Evolutionary conservation across 2,797 vertebrate species (phyloP), one percentile per base, ranked within the genome.

Genomic region (Spinus olivaceus): DNA sequence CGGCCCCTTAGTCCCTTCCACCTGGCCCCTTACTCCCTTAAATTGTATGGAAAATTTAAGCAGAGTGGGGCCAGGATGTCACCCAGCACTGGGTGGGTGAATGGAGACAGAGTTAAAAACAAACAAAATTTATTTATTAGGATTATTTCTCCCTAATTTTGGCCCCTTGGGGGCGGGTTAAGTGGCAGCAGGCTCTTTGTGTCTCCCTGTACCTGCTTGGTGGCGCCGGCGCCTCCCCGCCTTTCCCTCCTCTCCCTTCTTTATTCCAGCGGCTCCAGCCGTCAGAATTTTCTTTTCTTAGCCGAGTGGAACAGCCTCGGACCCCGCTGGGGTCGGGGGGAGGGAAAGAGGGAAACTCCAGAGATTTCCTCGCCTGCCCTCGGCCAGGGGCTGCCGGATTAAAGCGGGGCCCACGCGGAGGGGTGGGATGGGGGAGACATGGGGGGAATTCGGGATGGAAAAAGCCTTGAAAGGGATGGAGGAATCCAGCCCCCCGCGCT

Each of bases 221-320:
- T 2, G 74, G 64, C 83, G 80, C 54, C 5, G 2, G 39, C 76
- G 17, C 76, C 50, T 53, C 81, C 87, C 15, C 28, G 25, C 25
- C 44, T 28, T 33, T 6, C 78, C 64, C 66, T 79, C n/a, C 64
- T 22, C 33, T 57, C 77, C n/a, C 24, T 57, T 64, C 83, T 88
- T 90, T 23, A n/a, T 73, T 59, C 28, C 65, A 19, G 67, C n/a
- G 9, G 49, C 82, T 73, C 61, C 59, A 42, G 51, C 30, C 50
- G 47, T 90, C 71, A 8, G 82, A 89, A 88, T 95, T 96, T 96
- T 96, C 88, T 92, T 96, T 95, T 95, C 93, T 88, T 61, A 93
- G 63, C 92, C 64, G 23, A 96, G 88, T 95, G 96, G 96, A 97
- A 97, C 95, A 86, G 92, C 53, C 71, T 51, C 32, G 30, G 79